Evolutionary conservation across 1,140 invertebrate genomes (phyloP).

Genomic region (Stegodyphus mimosarum): DNA sequence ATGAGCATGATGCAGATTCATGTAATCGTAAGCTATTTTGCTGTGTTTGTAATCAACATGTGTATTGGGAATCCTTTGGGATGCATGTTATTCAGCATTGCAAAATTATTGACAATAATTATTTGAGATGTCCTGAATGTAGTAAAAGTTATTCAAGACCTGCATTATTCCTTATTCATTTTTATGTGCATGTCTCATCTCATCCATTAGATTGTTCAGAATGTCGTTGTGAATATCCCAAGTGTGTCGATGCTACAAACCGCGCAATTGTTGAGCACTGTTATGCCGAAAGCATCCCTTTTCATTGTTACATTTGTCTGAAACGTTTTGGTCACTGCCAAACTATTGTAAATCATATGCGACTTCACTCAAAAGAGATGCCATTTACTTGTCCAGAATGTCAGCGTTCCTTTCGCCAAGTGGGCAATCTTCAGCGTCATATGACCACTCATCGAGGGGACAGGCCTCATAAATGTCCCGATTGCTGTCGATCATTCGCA

Average conservation of each 20-base stretch:
- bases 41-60: conserved; percentile 13
- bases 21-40: conserved; percentile 32
- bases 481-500: conserved; percentile 67
- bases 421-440: conserved; percentile 63
- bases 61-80: conserved; percentile 29
- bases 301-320: conserved; percentile 41
- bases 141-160: neutral
- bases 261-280: conserved; percentile 17
- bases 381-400: conserved; percentile 41
- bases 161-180: conserved; percentile 34
- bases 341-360: conserved; percentile 35
- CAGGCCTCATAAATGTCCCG: conserved; percentile 68
- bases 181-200: conserved; percentile 3
- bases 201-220: conserved; percentile 24
- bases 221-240: conserved; percentile 5
- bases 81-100: conserved; percentile 27
- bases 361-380: conserved; percentile 32
- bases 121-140: conserved; percentile 19
- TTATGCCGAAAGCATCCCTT: neutral
- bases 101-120: conserved; percentile 3
- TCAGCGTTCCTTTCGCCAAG: conserved; percentile 24
- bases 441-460: conserved; percentile 69
- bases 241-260: neutral
- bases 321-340: neutral
- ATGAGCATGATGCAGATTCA: neutral